Percentiles rank a stretch among this genome's conserved stretches.
Evolutionary conservation across 2,888 invertebrate genomes (phyloP).

Genomic region (Sarcophaga caerulescens): DNA sequence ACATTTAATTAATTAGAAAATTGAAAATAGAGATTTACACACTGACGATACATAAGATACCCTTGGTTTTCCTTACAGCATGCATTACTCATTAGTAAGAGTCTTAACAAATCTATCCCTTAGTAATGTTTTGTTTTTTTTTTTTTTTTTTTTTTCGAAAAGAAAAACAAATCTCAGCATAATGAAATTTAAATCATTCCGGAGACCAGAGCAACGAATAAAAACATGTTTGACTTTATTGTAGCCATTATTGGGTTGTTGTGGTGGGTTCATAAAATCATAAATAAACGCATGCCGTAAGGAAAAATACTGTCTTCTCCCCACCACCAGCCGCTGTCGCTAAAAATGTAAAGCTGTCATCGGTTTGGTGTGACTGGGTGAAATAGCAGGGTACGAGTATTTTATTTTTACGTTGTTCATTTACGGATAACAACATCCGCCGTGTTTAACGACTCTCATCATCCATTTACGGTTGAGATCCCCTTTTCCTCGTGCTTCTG

Average conservation of each 20-base stretch:
- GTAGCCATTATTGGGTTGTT: constrained; percentile 15
- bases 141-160: constrained; percentile 10
- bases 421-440: constrained; percentile 67
- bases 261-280: constrained; percentile 46
- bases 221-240: constrained; percentile 42
- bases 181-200: constrained; percentile 78
- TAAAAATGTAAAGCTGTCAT: constrained; percentile 35
- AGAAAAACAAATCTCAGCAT: constrained; percentile 71
- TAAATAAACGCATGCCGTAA: constrained; percentile 50
- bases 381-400: constrained; percentile 36
- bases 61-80: constrained; percentile 19
- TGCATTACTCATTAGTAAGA: constrained; percentile 38
- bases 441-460: constrained; percentile 67
- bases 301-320: constrained; percentile 31
- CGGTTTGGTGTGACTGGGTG: constrained; percentile 36
- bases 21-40: constrained; percentile 37
- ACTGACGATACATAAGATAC: constrained; percentile 31
- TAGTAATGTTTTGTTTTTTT: constrained; percentile 18
- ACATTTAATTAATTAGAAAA: constrained; percentile 64
- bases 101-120: constrained; percentile 26
- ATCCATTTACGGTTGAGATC: constrained; percentile 56
- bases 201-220: background rate
- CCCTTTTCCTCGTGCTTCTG: constrained; percentile 9
- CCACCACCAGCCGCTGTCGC: background rate
- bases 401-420: constrained; percentile 25